phyloP scores from a whole-genome alignment of 2,888 invertebrate species.

The Drosophila prostipennis region DNA sequence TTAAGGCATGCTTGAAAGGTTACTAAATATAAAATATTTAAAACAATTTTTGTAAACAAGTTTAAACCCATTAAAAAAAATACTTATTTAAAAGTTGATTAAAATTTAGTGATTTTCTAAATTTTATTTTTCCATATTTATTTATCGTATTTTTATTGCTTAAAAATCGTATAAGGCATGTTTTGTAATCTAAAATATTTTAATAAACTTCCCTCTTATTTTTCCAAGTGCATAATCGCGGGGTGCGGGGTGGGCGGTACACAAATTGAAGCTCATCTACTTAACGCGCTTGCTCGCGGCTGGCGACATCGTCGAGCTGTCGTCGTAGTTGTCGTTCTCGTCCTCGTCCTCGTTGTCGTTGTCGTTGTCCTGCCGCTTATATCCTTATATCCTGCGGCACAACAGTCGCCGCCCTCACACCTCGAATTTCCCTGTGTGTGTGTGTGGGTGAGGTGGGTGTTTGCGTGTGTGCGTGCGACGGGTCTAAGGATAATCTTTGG shows the following conservation, averaged over 20 bases:
- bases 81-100: too few relatives aligned
- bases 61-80: too few relatives aligned
- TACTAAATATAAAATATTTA: too few relatives aligned
- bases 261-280: conserved; percentile 77
- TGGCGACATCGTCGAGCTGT: conserved; percentile 67
- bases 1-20: too few relatives aligned
- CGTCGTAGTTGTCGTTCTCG: conserved; percentile 65
- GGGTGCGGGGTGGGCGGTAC: conserved; percentile 46
- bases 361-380: conserved; percentile 54
- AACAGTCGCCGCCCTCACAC: conserved; percentile 58
- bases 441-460: conserved; percentile 7
- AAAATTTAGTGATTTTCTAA: too few relatives aligned
- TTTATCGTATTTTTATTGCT: too few relatives aligned
- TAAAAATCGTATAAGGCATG: too few relatives aligned
- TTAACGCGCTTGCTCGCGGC: conserved; percentile 76
- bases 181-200: too few relatives aligned
- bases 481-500: conserved; percentile 79
- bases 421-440: conserved; percentile 16
- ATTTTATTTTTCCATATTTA: too few relatives aligned
- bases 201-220: not conserved
- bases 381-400: conserved; percentile 74
- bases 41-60: too few relatives aligned
- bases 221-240: not conserved
- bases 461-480: conserved; percentile 41
- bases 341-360: conserved; percentile 20